A percentile compares a stretch with the other conserved stretches of the same genome.
Evolutionary conservation across 2,888 invertebrate species (phyloP).

Genomic region (Scaptomyza caliginosa): DNA sequence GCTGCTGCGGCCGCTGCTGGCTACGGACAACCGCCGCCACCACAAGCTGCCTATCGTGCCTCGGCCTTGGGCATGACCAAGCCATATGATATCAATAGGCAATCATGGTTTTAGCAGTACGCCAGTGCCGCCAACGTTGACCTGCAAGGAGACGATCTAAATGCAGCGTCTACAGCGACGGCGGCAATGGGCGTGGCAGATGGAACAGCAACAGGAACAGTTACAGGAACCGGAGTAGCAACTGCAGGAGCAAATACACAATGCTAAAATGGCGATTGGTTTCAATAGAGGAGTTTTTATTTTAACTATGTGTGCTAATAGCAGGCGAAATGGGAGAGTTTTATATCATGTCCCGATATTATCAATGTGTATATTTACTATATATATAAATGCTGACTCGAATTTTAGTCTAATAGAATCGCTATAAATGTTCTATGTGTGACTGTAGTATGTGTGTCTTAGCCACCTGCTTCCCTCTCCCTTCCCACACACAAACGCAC

Average conservation of each 20-base stretch:
- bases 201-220: background rate
- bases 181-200: conserved; percentile 27
- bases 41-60: conserved; percentile 86
- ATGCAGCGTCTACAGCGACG: conserved; percentile 47
- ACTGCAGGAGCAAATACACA: conserved; percentile 24
- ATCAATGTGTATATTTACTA: conserved; percentile 11
- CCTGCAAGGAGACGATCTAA: conserved; percentile 74
- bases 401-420: conserved; percentile 56
- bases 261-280: conserved; percentile 36
- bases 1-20: conserved; percentile 88
- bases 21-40: conserved; percentile 86
- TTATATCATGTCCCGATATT: conserved; percentile 27
- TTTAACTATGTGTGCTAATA: conserved; percentile 12
- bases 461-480: background rate
- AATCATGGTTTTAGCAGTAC: conserved; percentile 88
- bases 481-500: background rate
- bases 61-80: conserved; percentile 88
- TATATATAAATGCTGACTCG: conserved; percentile 57
- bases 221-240: conserved; percentile 21
- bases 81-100: conserved; percentile 89
- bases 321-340: conserved; percentile 7
- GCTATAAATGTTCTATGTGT: conserved; percentile 22
- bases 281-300: conserved; percentile 36
- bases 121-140: conserved; percentile 78
- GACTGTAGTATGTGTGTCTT: conserved; percentile 39